These are phyloP conservation scores for Parus major DNA, from an alignment of 2,113 vertebrate species.

Conservation along the genomic window DNA sequence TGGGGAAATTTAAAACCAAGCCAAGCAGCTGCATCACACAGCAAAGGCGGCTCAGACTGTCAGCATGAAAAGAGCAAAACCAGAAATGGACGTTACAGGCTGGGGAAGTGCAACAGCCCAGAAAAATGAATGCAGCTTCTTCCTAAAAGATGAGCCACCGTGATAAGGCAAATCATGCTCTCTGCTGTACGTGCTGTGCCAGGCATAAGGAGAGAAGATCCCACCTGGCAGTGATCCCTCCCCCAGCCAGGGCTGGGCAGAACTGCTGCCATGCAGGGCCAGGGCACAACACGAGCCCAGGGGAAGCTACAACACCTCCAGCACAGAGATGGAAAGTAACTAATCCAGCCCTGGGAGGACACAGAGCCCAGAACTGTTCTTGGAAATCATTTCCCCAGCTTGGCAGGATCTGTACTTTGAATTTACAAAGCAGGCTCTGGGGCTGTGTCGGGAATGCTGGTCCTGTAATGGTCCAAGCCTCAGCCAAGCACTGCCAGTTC, in stretches of 20 bases:
- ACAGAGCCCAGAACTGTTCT: background rate
- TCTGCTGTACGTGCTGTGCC: background rate
- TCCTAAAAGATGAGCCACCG: background rate
- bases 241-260: background rate
- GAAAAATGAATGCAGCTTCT: background rate
- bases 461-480: rapidly evolving
- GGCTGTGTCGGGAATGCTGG: background rate
- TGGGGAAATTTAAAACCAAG: background rate
- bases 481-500: background rate
- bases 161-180: background rate
- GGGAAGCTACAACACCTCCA: background rate
- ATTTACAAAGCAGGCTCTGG: background rate
- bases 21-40: background rate
- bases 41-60: background rate
- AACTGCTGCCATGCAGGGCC: rapidly evolving
- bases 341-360: background rate
- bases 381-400: background rate
- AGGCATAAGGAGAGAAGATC: rapidly evolving
- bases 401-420: background rate
- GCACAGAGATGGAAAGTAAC: rapidly evolving
- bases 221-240: background rate
- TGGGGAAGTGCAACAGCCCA: background rate
- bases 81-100: background rate
- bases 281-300: rapidly evolving
- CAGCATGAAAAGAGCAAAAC: background rate